Base-by-base conservation (phyloP, 2,888 invertebrate species). In the Zootermopsis nevadensis region DNA sequence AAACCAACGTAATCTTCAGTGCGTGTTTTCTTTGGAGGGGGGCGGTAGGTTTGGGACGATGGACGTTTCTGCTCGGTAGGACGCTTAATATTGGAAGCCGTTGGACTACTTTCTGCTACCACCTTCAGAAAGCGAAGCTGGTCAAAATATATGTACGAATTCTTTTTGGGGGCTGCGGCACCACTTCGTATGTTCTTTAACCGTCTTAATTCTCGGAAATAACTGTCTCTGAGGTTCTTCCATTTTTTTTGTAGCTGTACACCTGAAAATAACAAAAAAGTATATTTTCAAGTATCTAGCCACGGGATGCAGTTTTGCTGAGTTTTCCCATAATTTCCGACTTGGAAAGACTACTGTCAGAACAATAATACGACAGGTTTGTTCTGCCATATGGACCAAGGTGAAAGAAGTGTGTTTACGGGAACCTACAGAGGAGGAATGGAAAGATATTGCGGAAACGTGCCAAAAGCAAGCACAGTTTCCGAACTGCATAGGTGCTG, bases 401-500 rank as follows among this genome's bases (percentile, higher is more conserved):
- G 79, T 79, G 48, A 79, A 79, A 53, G 0, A 53, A 19, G 31
- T 27, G 24, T 79, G 79, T 30, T 30, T 79, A 1, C 48, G 53
- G 27, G 79, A 79, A 53, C 55, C 22, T 53, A 79, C 55, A 53
- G 79, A 79, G 27, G 53, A 79, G 79, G 79, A 79, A 79, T 79
- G 79, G 53, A 55, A 53, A 53, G 27, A 4, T 19, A 53, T 42
- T 42, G 79, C 79, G n/a, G 79, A 79, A 79, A 53, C n/a, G 55
- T 79, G 48, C 79, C 1, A 79, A 53, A 79, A 79, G 27, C 27
- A 42, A n/a, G 55, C 66, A 60, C 24, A 80, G 19, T 35, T 80
- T 60, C 88, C 88, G 38, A 86, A 87, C 82, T 87, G 86, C 80
- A 67, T 87, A 53, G 88, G 87, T 42, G 87, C 88, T 8, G 86